Evolutionary conservation across 2,113 vertebrate genomes (phyloP).

Genomic region (Hyla sarda): DNA sequence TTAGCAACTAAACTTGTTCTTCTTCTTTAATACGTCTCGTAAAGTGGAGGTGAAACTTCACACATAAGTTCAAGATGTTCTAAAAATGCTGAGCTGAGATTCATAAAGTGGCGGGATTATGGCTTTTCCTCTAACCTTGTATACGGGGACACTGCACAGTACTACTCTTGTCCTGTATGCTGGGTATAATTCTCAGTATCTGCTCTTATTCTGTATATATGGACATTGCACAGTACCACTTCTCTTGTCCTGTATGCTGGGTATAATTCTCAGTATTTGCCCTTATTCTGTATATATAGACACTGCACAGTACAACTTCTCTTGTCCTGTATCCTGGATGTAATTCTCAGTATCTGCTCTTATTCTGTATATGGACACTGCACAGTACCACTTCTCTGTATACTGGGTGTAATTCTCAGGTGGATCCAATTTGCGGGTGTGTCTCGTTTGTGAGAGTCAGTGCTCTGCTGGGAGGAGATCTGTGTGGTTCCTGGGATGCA

Average conservation of each 20-base stretch:
- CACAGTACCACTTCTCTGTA: not conserved
- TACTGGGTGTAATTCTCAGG: too few relatives aligned
- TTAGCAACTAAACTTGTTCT: constrained; percentile 21
- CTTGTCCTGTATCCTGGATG: not conserved
- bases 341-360: too few relatives aligned
- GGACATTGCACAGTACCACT: not conserved
- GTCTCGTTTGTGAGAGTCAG: too few relatives aligned
- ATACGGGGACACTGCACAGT: not conserved
- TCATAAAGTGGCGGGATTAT: not conserved
- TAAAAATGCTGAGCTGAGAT: not conserved
- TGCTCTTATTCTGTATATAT: not conserved
- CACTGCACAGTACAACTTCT: not conserved
- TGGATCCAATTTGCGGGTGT: too few relatives aligned
- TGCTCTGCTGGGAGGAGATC: too few relatives aligned
- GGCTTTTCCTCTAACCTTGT: not conserved
- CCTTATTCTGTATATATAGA: not conserved
- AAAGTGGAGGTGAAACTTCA: constrained; percentile 24
- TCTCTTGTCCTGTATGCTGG: not conserved
- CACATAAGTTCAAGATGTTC: not conserved
- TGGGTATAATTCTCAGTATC: too few relatives aligned
- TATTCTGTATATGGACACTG: not conserved
- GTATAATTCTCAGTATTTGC: not conserved
- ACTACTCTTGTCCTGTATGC: not conserved
- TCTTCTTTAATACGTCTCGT: not conserved
- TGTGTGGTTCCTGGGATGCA: too few relatives aligned